Evolutionary conservation across 2,797 vertebrate species (phyloP), one percentile per base, ranked within the genome.

Genomic region (Malurus leucopterus): DNA sequence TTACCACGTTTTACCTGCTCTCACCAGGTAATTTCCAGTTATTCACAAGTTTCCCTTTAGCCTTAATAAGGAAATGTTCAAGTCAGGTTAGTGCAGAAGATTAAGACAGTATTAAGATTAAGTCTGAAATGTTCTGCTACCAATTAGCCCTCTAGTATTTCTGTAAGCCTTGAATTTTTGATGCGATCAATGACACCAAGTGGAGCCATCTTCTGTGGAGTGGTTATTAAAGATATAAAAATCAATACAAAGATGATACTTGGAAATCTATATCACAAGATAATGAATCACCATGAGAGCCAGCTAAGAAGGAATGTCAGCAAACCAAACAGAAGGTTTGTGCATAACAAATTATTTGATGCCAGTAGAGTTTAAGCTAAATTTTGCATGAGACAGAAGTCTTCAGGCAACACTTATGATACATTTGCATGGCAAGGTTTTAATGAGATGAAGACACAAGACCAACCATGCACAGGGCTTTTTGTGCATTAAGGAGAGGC

Each of bases 201-300:
- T 96, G 96, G 96, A 97, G 97, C 96, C 97, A 96, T 97, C 96
- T 96, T 97, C 96, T 96, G 96, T 96, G 96, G 95, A 97, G 97
- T 96, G 96, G 97, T 97, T 98, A 98, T 98, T 98, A 97, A 97
- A 98, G 97, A 97, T 97, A 98, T 97, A 97, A 97, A 97, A 97
- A 98, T 97, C 97, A 97, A 98, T 98, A 96, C 96, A 96, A 96
- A 97, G 96, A 97, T 97, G 97, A 97, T 98, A 98, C 97, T 97
- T 97, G 96, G 96, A 97, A 97, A 97, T 97, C 97, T 95, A 96
- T 98, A 97, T 92, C 96, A 94, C 95, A 94, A 95, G 96, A 96
- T 97, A 97, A 97, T 97, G 97, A 98, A 97, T 97, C 96, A 95
- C 91, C 96, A 94, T 69, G 96, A 97, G 96, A 97, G 95, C 79